phyloP scores from a whole-genome alignment of 2,797 vertebrate genomes.

The Sebastes taczanowskii region DNA sequence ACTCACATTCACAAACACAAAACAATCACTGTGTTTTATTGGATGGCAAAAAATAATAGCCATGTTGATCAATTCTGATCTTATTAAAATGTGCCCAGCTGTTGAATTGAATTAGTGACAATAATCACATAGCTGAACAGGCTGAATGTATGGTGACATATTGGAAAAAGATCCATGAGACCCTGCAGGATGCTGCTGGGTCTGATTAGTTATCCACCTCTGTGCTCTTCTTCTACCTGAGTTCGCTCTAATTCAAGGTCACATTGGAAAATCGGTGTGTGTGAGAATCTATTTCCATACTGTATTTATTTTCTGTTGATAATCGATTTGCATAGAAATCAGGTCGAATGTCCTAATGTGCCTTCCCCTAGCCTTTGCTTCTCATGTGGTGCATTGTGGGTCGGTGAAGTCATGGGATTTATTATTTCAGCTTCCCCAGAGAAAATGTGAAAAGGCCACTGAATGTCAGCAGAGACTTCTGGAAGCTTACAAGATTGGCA shows the following conservation, averaged over 20 bases:
- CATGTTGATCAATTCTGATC: background rate
- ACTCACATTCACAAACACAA: background rate
- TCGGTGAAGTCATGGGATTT: slow-evolving; percentile 68
- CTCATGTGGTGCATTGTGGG: slow-evolving; percentile 59
- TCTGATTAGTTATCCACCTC: slow-evolving; percentile 1
- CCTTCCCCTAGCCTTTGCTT: slow-evolving; percentile 28
- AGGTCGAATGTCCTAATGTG: slow-evolving; percentile 39
- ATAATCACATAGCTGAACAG: background rate
- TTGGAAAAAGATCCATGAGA: background rate
- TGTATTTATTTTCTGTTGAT: slow-evolving; percentile 32
- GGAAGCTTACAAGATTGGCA: slow-evolving; percentile 79
- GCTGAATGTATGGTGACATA: background rate
- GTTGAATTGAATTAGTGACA: background rate
- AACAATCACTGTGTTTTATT: background rate
- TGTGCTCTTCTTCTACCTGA: slow-evolving; percentile 12
- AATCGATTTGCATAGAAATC: slow-evolving; percentile 74
- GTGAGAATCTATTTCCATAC: background rate
- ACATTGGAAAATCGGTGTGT: background rate
- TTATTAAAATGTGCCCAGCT: background rate
- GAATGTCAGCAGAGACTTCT: slow-evolving; percentile 77
- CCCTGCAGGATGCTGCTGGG: background rate
- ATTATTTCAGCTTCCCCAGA: slow-evolving; percentile 78
- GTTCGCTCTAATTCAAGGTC: slow-evolving; percentile 31
- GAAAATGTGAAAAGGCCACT: slow-evolving; percentile 82
- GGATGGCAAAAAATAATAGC: background rate